These are phyloP conservation scores for Ophioninae sp. DNA, from an alignment of 2,888 invertebrate genomes.

Conservation along the genomic window DNA sequence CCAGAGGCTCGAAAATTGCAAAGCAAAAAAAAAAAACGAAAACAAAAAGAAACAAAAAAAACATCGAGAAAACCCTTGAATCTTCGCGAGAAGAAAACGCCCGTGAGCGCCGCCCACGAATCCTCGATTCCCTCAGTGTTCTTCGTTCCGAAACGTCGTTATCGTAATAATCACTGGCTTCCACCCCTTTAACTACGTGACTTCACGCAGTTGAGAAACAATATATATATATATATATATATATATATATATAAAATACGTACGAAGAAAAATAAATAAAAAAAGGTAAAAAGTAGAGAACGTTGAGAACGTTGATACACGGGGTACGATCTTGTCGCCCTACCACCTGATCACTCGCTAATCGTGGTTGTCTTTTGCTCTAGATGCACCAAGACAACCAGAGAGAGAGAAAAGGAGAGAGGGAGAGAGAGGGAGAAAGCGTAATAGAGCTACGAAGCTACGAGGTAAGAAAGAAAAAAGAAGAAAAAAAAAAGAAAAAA, in stretches of 20 bases:
- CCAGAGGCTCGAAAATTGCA: conserved; percentile 31
- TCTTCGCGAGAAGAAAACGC: not conserved
- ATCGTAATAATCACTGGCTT: conserved; percentile 23
- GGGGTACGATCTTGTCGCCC: conserved; percentile 34
- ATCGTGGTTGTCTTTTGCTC: not conserved
- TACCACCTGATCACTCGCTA: conserved; percentile 48
- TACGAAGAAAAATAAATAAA: not conserved
- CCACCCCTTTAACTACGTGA: conserved; percentile 4
- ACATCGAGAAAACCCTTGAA: conserved; percentile 26
- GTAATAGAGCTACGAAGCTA: conserved; percentile 29
- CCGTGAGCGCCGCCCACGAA: conserved; percentile 10
- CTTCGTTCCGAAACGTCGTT: conserved; percentile 8
- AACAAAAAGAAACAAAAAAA: not conserved
- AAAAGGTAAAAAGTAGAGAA: not conserved
- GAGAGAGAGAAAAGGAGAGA: not conserved
- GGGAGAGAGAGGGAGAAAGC: not conserved
- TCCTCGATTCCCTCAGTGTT: conserved; percentile 11
- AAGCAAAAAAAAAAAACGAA: conserved; percentile 4
- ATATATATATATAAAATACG: no score
- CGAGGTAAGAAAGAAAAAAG: not conserved
- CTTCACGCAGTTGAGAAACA: conserved; percentile 1
- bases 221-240: not conserved
- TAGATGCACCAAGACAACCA: not conserved
- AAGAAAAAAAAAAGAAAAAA: not conserved
- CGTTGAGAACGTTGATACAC: not conserved